A percentile compares a stretch with the other conserved stretches of the same genome.
These are phyloP conservation scores for Drosophila parabipectinata DNA, from an alignment of 1,140 invertebrate genomes.

Conservation along the genomic window DNA sequence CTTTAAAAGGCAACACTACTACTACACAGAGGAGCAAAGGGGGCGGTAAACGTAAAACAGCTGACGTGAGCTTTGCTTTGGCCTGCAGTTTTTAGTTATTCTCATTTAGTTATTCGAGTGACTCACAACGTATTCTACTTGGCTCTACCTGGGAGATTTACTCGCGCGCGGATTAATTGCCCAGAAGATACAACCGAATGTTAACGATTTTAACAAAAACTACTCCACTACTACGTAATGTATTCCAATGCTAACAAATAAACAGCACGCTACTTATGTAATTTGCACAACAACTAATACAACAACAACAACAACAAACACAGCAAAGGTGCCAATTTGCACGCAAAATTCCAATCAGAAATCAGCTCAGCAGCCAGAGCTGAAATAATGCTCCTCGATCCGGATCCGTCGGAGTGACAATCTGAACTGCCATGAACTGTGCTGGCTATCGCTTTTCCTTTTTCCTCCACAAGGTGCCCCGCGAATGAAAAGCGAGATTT, in stretches of 20 bases:
- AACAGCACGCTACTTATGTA: constrained; percentile 64
- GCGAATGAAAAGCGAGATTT: constrained; percentile 58
- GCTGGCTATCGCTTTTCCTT: constrained; percentile 59
- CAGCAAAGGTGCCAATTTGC: constrained; percentile 45
- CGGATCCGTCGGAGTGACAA: constrained; percentile 51
- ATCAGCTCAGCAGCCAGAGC: constrained; percentile 6
- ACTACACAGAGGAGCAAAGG: background rate
- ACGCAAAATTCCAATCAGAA: constrained; percentile 30
- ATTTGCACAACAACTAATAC: constrained; percentile 44
- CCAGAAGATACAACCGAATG: constrained; percentile 54
- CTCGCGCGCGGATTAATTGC: constrained; percentile 57
- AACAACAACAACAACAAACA: constrained; percentile 44
- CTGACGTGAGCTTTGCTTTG: constrained; percentile 54
- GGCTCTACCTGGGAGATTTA: constrained; percentile 56
- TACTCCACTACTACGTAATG: constrained; percentile 64
- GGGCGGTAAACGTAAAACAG: constrained; percentile 43
- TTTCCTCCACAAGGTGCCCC: constrained; percentile 53
- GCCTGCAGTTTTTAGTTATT: constrained; percentile 77
- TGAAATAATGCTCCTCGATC: constrained; percentile 17
- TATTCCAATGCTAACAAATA: constrained; percentile 46
- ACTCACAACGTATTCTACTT: constrained; percentile 56
- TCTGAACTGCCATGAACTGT: constrained; percentile 73
- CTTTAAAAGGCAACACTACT: constrained; percentile 2
- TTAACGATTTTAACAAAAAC: constrained; percentile 30
- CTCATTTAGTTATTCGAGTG: constrained; percentile 45